Percentiles rank a stretch among this genome's conserved stretches.
phyloP scores from a whole-genome alignment of 2,797 vertebrate species.

The Botia almorhae region DNA sequence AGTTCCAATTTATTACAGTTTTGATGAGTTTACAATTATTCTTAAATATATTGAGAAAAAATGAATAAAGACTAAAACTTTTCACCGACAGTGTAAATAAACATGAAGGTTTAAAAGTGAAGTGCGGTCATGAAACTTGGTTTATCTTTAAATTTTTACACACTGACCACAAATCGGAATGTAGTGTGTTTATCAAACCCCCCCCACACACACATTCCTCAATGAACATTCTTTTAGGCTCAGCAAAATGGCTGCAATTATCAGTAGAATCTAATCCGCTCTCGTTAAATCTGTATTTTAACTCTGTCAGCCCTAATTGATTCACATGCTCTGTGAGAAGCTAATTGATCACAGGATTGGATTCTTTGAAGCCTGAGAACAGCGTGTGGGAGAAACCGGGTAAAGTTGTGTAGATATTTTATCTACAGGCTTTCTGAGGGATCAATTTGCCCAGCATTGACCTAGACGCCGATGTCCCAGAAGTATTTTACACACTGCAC shows the following conservation, averaged over 20 bases:
- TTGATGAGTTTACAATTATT: no score
- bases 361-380: constrained; percentile 36
- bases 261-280: constrained; percentile 13
- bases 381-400: background rate
- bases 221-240: background rate
- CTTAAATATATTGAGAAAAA: no score
- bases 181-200: background rate
- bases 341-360: constrained; percentile 32
- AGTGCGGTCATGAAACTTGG: no score
- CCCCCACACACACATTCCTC: background rate
- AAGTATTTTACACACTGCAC: constrained; percentile 14
- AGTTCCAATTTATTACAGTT: no score
- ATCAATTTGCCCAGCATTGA: constrained; percentile 42
- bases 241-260: background rate
- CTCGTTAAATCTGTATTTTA: constrained; percentile 5
- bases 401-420: constrained; percentile 11
- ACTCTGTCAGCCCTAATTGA: constrained; percentile 16
- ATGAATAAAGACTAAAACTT: no score
- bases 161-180: no score
- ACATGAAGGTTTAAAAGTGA: no score
- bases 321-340: constrained; percentile 14
- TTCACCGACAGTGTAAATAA: no score
- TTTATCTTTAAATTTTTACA: no score
- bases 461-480: constrained; percentile 33
- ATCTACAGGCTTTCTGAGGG: constrained; percentile 35